Evolutionary conservation across 2,113 vertebrate species (phyloP), one percentile per base, ranked within the genome.

Genomic region (Illadopsis cleaveri): DNA sequence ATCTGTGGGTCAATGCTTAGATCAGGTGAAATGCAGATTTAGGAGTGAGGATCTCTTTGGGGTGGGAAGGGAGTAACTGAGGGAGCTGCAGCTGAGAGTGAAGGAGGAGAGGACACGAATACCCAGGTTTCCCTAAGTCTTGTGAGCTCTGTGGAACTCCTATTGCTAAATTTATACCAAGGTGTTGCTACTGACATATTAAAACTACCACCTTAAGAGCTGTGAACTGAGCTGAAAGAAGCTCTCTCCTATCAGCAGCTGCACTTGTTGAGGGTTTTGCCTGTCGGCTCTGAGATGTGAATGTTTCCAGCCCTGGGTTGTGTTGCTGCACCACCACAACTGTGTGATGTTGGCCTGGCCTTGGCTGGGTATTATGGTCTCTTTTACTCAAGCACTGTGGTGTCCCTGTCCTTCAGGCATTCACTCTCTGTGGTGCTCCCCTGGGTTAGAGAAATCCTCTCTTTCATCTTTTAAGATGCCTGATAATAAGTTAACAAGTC

Each of bases 281-380:
- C 54, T 77, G 31, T 70, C 0, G 0, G 10, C 72, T 73, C 28
- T 33, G 40, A 69, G 25, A 5, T 47, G 47, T 0, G 0, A 75
- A 21, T 25, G 9, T 66, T 92, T 85, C 35, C 54, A 75, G 56
- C 56, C 33, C 48, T 48, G 38, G 37, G 10, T 13, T 75, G 54
- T 45, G 40, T 18, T 31, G 25, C 45, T 84, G 40, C 42, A 23
- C 31, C 0, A 0, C 30, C 38, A 56, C 15, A 68, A 12, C 37
- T 4, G 1, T 19, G 5, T 16, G 19, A 38, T 62, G 30, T 12
- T 18, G 3, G 57, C 33, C 27, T 42, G 76, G 45, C 30, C 42
- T 82, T 65, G 82, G 10, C 50, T 56, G 56, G 7, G 18, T 69
- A 65, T 73, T 86, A 21, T n/a, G 37, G 15, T 31, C 27, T 61